A percentile compares a stretch with the other conserved stretches of the same genome.
These are phyloP conservation scores for Laticauda colubrina DNA, from an alignment of 2,113 vertebrate species.

Conservation along the genomic window DNA sequence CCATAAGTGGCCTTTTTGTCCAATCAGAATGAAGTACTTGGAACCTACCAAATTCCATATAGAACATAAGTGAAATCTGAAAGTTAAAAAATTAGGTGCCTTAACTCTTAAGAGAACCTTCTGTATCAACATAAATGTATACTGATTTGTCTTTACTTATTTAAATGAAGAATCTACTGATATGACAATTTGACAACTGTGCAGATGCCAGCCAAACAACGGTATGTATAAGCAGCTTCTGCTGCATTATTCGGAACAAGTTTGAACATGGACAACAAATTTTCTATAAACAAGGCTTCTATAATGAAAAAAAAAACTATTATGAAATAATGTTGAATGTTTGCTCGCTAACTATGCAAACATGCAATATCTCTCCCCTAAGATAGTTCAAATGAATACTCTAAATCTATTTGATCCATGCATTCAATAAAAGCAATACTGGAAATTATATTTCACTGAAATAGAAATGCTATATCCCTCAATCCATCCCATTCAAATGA, in stretches of 20 bases:
- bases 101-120: not conserved
- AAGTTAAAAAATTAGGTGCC: not conserved
- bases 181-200: not conserved
- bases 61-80: not conserved
- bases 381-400: not conserved
- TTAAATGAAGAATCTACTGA: not conserved
- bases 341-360: not conserved
- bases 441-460: not conserved
- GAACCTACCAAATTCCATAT: too few species aligned
- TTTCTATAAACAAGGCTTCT: not conserved
- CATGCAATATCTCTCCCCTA: not conserved
- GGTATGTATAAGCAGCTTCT: not conserved
- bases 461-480: not conserved
- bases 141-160: not conserved
- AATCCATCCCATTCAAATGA: not conserved
- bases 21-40: too few species aligned
- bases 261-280: not conserved
- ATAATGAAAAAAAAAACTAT: not conserved
- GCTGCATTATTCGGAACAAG: not conserved
- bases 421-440: not conserved
- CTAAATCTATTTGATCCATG: not conserved
- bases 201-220: not conserved
- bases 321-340: not conserved
- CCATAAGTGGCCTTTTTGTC: too few species aligned
- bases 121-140: not conserved